Percentiles rank a stretch among this genome's conserved stretches.
Conservation (phyloP, 2,113 vertebrate genomes). For the Macaca nemestrina region DNA sequence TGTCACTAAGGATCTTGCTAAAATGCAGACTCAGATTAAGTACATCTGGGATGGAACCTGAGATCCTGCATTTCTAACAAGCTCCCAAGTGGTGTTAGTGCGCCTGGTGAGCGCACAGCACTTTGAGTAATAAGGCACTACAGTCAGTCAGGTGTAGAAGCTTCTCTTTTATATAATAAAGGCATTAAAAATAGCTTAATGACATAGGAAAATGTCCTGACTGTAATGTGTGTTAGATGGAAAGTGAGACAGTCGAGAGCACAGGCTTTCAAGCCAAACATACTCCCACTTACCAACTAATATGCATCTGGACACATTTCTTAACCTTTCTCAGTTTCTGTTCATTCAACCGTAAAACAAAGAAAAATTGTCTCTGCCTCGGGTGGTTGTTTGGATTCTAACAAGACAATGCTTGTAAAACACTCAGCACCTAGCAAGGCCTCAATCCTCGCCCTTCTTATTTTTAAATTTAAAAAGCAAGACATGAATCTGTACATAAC, state of each 20-base stretch:
- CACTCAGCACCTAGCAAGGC: background rate
- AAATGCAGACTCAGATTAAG: background rate
- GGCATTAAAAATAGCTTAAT: background rate
- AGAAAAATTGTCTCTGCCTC: background rate
- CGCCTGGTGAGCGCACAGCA: too few species aligned
- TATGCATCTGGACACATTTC: background rate
- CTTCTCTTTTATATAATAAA: background rate
- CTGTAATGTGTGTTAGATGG: background rate
- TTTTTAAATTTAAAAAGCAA: slow-evolving; percentile 51
- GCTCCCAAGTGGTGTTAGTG: background rate
- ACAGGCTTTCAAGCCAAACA: background rate
- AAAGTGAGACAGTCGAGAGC: background rate
- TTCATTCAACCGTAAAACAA: slow-evolving; percentile 9
- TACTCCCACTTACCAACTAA: background rate
- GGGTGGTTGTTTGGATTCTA: slow-evolving; percentile 16
- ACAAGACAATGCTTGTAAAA: background rate
- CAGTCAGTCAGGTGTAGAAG: background rate
- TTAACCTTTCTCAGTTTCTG: slow-evolving; percentile 25
- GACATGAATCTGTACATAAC: background rate
- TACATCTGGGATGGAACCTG: background rate
- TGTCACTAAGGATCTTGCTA: background rate
- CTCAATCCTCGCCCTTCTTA: background rate
- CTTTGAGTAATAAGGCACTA: background rate
- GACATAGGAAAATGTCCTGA: background rate
- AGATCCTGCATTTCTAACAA: background rate